Evolutionary conservation across 2,888 invertebrate genomes (phyloP).

Genomic region (Mellilla xanthometata): DNA sequence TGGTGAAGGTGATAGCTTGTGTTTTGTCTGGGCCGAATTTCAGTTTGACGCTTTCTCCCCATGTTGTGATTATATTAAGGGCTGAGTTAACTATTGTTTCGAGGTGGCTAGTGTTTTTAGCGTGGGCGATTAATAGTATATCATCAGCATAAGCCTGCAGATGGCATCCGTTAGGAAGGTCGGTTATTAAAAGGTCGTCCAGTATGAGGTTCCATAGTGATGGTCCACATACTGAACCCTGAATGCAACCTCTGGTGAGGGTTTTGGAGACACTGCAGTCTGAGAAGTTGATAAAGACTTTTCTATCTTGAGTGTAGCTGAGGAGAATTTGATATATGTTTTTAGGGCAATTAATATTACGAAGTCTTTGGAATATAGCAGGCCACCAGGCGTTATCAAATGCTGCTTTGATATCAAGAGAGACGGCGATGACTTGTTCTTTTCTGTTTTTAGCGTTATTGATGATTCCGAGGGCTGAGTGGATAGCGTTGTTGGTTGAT

Average conservation of each 20-base stretch:
- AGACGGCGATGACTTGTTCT: constrained; percentile 17
- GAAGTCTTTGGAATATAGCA: constrained; percentile 20
- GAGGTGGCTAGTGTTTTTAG: background rate
- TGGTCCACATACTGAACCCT: constrained; percentile 33
- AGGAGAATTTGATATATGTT: constrained; percentile 26
- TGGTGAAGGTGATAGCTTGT: background rate
- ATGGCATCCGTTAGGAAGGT: background rate
- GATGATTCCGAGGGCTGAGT: constrained; percentile 10
- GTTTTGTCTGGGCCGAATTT: background rate
- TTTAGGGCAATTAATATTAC: constrained; percentile 17
- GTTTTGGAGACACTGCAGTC: constrained; percentile 11
- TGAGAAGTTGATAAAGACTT: constrained; percentile 16
- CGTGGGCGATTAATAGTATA: constrained; percentile 17
- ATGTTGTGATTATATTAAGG: background rate
- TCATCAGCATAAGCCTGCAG: constrained; percentile 30
- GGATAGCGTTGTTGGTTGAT: constrained; percentile 19
- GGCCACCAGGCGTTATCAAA: constrained; percentile 35
- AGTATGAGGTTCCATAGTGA: constrained; percentile 33
- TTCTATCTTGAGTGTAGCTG: constrained; percentile 21
- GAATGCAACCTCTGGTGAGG: constrained; percentile 32
- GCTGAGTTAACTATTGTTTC: background rate
- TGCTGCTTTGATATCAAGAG: constrained; percentile 26
- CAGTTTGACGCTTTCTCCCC: background rate
- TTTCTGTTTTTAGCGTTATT: background rate
- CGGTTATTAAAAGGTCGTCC: constrained; percentile 24